A percentile compares a stretch with the other conserved stretches of the same genome.
phyloP scores from a whole-genome alignment of 2,888 invertebrate species.

The Chesias legatella region DNA sequence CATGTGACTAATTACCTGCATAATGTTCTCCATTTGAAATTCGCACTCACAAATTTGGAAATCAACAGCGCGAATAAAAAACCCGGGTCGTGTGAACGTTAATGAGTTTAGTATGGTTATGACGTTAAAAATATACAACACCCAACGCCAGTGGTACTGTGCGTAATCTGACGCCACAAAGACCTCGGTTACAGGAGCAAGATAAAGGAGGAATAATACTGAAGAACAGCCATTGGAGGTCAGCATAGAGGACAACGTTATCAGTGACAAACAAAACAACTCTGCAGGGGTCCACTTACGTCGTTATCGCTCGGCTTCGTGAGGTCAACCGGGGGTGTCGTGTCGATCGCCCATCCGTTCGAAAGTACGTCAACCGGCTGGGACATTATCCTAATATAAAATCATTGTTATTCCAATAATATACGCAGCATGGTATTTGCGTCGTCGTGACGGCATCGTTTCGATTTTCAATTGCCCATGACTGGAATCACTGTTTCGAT shows the following conservation, averaged over 20 bases:
- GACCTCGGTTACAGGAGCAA: conserved; percentile 23
- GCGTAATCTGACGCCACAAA: conserved; percentile 21
- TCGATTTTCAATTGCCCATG: conserved; percentile 2
- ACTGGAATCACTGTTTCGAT: neutral
- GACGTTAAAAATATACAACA: neutral
- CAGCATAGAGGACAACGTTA: conserved; percentile 52
- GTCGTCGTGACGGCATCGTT: conserved; percentile 24
- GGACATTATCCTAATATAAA: conserved; percentile 45
- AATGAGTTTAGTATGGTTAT: neutral
- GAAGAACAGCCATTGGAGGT: conserved; percentile 40
- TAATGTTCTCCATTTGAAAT: conserved; percentile 9
- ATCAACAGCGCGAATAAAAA: neutral
- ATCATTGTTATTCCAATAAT: conserved; percentile 14
- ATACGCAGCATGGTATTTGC: conserved; percentile 34
- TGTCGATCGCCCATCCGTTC: conserved; percentile 74
- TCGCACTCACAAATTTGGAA: neutral
- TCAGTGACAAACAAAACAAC: conserved; percentile 72
- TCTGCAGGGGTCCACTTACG: conserved; percentile 74
- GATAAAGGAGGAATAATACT: conserved; percentile 35
- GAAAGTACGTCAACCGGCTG: conserved; percentile 51
- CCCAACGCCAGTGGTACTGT: conserved; percentile 1
- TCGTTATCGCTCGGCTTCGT: conserved; percentile 60
- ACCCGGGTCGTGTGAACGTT: neutral
- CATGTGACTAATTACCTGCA: conserved; percentile 22
- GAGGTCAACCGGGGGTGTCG: conserved; percentile 67